Base-by-base conservation (phyloP, 2,888 invertebrate genomes). In the Drosophila lacicola region DNA sequence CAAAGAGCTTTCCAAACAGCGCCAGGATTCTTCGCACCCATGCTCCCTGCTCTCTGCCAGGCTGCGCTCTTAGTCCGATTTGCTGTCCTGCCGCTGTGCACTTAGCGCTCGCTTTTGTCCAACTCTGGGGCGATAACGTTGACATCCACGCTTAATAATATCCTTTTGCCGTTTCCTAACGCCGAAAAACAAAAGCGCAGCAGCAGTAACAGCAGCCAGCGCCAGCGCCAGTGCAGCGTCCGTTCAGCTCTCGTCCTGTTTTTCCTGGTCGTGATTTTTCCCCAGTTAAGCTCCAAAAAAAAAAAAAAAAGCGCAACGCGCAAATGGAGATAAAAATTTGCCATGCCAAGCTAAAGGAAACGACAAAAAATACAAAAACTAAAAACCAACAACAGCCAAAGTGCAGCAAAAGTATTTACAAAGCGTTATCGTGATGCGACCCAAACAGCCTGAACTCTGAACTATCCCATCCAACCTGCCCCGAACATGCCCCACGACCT, bases 121-220 rank as follows among this genome's bases (percentile, higher is more conserved):
- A 65, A 60, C 70, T 62, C 72, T 70, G 57, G 54, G 62, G 72
- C 82, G 88, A 89, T 85, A 89, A 72, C 88, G 84, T 74, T 85
- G 89, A 87, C 89, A 89, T 89, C 87, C 87, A 84, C 84, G 89
- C 89, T 84, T 85, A 87, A 79, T 87, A 83, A 85, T 84, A 80
- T 78, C 73, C 74, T 72, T 70, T 78, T 72, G 81, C 69, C 79
- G 72, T 72, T 88, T 74, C 67, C 70, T 57, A 68, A 76, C 81
- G 74, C 70, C 74, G 56, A 72, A 65, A 88, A 82, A 83, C 82
- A 84, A 89, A 87, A 89, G 89, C 84, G 73, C 81, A 74, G 67
- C 74, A 70, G 33, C 45, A 39, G 10, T 57, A 46, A 49, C 54
- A 29, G 42, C 29, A 47, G 17, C 51, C 17, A 19, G 11, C 29